phyloP scores from a whole-genome alignment of 1,140 invertebrate species.

The Atopsyche davidsoni region DNA sequence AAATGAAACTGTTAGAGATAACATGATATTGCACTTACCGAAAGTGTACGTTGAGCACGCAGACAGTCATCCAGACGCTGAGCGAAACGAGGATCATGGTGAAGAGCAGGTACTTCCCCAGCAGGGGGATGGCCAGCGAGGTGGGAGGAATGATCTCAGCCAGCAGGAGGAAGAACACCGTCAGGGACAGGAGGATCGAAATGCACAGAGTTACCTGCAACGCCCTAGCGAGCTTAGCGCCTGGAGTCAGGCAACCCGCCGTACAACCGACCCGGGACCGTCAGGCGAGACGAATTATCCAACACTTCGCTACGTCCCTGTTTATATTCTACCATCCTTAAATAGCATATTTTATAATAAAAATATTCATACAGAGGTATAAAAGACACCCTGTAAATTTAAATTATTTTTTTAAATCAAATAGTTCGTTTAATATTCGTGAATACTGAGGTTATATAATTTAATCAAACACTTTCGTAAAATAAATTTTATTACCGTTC shows the following conservation, averaged over 20 bases:
- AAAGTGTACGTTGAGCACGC: constrained; percentile 96
- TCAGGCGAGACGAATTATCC: too few species aligned
- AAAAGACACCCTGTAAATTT: too few species aligned
- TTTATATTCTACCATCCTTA: too few species aligned
- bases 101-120: constrained; percentile 94
- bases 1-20: background rate
- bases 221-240: constrained; percentile 25
- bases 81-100: constrained; percentile 97
- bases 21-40: constrained; percentile 64
- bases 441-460: too few species aligned
- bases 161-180: constrained; percentile 95
- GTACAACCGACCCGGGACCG: constrained; percentile 17
- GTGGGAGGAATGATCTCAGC: constrained; percentile 98
- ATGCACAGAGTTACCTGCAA: constrained; percentile 84
- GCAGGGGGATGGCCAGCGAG: constrained; percentile 91
- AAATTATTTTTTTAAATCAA: too few species aligned
- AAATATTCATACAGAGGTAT: too few species aligned
- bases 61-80: constrained; percentile 95
- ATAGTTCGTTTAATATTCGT: too few species aligned
- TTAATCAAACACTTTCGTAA: too few species aligned
- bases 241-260: constrained; percentile 8
- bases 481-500: too few species aligned
- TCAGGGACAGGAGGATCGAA: constrained; percentile 95
- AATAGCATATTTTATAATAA: too few species aligned
- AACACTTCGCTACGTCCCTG: too few species aligned